Conservation (phyloP, 2,888 invertebrate species). For the Epistrophe grossulariae region DNA sequence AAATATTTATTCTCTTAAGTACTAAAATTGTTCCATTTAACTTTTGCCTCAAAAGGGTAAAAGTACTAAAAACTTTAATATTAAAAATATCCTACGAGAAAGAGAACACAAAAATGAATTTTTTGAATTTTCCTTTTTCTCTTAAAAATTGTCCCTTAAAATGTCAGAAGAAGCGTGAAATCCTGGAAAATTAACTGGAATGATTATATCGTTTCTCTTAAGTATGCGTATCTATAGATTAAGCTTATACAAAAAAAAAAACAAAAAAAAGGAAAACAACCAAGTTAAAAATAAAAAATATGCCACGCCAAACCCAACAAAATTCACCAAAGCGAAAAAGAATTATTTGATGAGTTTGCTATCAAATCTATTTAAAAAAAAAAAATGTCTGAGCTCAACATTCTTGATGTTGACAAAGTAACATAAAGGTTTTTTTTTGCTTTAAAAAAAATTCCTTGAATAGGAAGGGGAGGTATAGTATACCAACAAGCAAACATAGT, state of each 20-base stretch:
- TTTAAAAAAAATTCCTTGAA: not conserved
- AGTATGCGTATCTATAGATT: not conserved
- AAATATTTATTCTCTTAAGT: too few species aligned
- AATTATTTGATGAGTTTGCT: conserved; percentile 20
- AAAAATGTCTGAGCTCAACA: conserved; percentile 14
- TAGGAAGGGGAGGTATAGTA: not conserved
- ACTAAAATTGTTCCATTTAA: too few species aligned
- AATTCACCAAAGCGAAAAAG: conserved; percentile 13
- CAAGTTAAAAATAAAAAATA: not conserved
- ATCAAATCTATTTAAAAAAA: conserved; percentile 21
- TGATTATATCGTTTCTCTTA: not conserved
- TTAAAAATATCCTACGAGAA: not conserved
- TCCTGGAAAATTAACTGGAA: not conserved
- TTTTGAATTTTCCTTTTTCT: not conserved
- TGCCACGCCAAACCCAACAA: conserved; percentile 33
- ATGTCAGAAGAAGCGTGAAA: not conserved
- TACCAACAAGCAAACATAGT: not conserved
- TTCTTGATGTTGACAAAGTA: conserved; percentile 29
- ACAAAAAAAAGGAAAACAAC: too few species aligned
- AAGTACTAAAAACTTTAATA: not conserved
- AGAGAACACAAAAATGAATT: not conserved
- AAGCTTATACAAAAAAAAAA: not conserved
- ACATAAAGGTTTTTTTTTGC: not conserved
- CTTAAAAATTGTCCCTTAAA: not conserved
- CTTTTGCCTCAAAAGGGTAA: not conserved